Evolutionary conservation across 2,797 vertebrate genomes (phyloP).

Genomic region (Mustela erminea): DNA sequence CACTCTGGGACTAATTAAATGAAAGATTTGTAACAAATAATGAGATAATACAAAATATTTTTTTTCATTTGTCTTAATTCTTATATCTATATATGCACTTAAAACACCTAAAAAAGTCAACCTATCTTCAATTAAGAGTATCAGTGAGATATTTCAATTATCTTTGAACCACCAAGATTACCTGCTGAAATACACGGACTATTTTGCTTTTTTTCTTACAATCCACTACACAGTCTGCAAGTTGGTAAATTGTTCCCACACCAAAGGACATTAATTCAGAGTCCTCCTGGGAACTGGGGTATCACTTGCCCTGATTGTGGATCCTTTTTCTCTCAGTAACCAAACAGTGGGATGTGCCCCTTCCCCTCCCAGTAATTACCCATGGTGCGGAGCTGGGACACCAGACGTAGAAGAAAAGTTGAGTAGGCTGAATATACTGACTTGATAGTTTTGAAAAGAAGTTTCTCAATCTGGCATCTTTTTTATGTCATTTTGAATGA

Average conservation of each 20-base stretch:
- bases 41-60: not conserved
- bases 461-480: not conserved
- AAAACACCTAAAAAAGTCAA: not conserved
- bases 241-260: constrained; percentile 23
- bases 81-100: not conserved
- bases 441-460: not conserved
- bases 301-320: not conserved
- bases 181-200: not conserved
- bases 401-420: not conserved
- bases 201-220: not conserved
- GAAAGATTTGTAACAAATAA: not conserved
- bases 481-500: not conserved
- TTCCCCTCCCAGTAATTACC: not conserved
- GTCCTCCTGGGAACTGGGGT: not conserved
- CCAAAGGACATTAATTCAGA: not conserved
- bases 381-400: not conserved
- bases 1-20: not conserved
- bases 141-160: constrained; percentile 5
- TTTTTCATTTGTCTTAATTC: constrained; percentile 27
- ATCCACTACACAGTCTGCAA: not conserved
- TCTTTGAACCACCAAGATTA: not conserved
- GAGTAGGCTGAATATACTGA: not conserved
- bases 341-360: not conserved
- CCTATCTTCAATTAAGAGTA: not conserved
- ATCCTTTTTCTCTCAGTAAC: not conserved